phyloP scores from a whole-genome alignment of 2,888 invertebrate genomes.

The Chaetogeoica ovagalla region DNA sequence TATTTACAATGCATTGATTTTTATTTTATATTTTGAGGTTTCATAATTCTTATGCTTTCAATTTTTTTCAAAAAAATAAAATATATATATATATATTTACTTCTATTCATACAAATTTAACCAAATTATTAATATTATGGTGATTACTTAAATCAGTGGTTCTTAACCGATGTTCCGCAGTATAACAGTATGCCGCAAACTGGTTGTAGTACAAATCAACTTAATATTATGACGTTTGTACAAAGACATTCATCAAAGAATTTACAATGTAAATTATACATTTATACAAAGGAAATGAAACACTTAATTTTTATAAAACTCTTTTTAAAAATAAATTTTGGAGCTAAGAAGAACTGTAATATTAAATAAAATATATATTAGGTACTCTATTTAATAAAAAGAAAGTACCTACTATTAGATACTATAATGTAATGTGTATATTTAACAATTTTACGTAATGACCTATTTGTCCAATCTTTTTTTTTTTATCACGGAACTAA shows the following conservation, averaged over 20 bases:
- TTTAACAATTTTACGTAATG: not conserved
- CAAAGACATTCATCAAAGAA: conserved; percentile 2
- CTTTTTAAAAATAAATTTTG: not conserved
- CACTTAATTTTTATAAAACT: not conserved
- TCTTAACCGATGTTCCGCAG: no score
- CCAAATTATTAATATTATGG: not conserved
- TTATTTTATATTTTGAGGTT: no score
- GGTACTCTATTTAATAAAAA: not conserved
- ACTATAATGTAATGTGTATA: not conserved
- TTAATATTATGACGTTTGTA: conserved; percentile 25
- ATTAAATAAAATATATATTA: not conserved
- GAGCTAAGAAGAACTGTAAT: not conserved
- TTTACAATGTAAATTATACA: conserved; percentile 42
- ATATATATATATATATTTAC: no score
- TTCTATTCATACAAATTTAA: not conserved
- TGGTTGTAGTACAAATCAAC: not conserved
- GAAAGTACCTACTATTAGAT: not conserved
- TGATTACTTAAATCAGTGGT: not conserved
- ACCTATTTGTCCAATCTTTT: not conserved
- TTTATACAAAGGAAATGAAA: not conserved
- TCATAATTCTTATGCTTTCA: no score
- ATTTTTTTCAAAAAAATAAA: no score
- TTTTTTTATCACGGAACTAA: not conserved
- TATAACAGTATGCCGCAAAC: no score
- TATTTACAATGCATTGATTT: no score